A percentile compares a stretch with the other conserved stretches of the same genome.
phyloP scores from a whole-genome alignment of 2,797 vertebrate species.

The Pseudochirops corinnae region DNA sequence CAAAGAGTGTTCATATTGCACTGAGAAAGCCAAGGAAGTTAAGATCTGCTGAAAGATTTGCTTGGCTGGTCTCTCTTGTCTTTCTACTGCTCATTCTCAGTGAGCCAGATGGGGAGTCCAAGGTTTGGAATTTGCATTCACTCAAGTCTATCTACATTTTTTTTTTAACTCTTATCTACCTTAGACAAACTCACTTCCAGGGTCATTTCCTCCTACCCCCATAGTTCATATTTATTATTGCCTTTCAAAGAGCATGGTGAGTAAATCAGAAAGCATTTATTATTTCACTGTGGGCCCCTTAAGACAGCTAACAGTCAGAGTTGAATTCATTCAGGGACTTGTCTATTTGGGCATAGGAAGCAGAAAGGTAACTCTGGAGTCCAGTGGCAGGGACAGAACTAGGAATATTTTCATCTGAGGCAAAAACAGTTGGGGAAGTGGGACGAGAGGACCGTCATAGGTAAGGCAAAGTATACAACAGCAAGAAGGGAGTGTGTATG shows the following conservation, averaged over 20 bases:
- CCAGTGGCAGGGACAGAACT: not conserved
- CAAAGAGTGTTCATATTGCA: not conserved
- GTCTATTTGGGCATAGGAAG: not conserved
- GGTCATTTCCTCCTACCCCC: accelerated
- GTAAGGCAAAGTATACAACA: not conserved
- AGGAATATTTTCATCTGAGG: not conserved
- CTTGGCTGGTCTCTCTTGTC: slow-evolving; percentile 24
- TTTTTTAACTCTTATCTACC: not conserved
- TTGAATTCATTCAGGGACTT: not conserved
- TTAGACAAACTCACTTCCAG: not conserved
- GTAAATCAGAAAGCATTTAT: not conserved
- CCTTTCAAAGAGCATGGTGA: not conserved
- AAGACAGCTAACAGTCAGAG: not conserved
- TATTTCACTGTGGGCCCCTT: not conserved
- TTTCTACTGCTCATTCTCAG: not conserved
- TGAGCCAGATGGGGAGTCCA: not conserved
- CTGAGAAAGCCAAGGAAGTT: slow-evolving; percentile 15
- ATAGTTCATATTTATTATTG: not conserved
- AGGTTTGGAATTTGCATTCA: not conserved
- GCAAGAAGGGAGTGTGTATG: no score
- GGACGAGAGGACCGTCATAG: not conserved
- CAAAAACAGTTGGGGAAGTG: not conserved
- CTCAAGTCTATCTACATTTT: not conserved
- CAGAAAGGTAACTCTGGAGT: not conserved
- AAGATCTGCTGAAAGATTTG: slow-evolving; percentile 39